Conservation (phyloP, 2,797 vertebrate genomes). For the Luscinia luscinia region DNA sequence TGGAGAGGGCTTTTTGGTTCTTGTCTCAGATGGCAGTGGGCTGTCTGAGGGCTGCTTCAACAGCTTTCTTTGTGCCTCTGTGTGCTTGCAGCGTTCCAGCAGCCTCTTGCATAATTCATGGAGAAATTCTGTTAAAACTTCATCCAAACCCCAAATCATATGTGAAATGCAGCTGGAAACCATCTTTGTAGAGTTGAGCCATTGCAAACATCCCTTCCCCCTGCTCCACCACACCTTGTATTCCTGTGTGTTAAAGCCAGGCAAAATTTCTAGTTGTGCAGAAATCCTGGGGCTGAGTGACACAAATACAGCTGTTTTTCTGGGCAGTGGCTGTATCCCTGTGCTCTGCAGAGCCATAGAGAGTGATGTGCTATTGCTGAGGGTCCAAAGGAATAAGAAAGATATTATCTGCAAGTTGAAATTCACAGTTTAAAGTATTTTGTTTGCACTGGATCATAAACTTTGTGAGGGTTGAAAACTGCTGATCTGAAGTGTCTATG, state of each 20-base stretch:
- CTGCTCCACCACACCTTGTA: constrained; percentile 43
- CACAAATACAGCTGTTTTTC: neutral
- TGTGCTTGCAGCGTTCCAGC: constrained; percentile 33
- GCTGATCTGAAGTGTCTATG: neutral
- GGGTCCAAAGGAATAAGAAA: neutral
- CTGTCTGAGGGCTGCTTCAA: constrained; percentile 26
- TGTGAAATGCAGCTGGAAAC: constrained; percentile 62
- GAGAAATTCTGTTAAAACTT: constrained; percentile 55
- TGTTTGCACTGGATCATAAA: neutral
- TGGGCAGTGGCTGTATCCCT: neutral
- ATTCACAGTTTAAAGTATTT: neutral
- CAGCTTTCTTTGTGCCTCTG: constrained; percentile 46
- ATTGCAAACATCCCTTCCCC: constrained; percentile 43
- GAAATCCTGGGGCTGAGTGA: neutral
- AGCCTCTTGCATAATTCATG: constrained; percentile 67
- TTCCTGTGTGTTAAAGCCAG: neutral
- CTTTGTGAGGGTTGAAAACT: neutral
- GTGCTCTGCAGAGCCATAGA: neutral
- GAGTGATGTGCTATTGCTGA: neutral
- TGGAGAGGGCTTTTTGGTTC: neutral
- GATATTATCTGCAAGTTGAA: neutral
- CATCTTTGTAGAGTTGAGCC: constrained; percentile 19
- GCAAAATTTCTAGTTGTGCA: neutral
- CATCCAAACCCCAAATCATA: constrained; percentile 61
- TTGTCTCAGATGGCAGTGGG: constrained; percentile 20